phyloP scores from a whole-genome alignment of 2,888 invertebrate species.

The Tricholauxania praeusta region DNA sequence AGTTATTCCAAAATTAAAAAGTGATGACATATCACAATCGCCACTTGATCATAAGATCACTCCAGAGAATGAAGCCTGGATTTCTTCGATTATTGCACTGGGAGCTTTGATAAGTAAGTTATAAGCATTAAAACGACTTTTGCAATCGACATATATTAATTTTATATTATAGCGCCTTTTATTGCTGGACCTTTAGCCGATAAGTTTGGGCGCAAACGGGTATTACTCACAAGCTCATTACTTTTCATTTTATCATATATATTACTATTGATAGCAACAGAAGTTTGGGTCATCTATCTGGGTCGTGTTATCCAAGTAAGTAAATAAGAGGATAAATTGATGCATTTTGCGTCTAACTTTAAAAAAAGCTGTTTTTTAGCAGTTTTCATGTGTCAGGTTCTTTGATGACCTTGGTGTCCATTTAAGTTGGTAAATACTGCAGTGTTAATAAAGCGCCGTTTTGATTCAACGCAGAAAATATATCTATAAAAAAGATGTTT shows the following conservation, averaged over 20 bases:
- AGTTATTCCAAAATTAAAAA: constrained; percentile 73
- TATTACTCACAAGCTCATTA: constrained; percentile 74
- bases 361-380: too few relatives aligned
- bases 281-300: constrained; percentile 72
- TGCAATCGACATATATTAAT: not conserved
- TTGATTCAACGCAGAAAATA: too few relatives aligned
- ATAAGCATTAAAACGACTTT: too few relatives aligned
- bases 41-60: constrained; percentile 67
- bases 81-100: constrained; percentile 77
- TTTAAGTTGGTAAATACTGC: too few relatives aligned
- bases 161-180: constrained; percentile 72
- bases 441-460: too few relatives aligned
- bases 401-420: too few relatives aligned
- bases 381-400: too few relatives aligned
- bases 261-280: constrained; percentile 73
- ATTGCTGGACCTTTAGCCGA: constrained; percentile 77
- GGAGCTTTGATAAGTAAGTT: constrained; percentile 76
- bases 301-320: constrained; percentile 61
- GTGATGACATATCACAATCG: constrained; percentile 65
- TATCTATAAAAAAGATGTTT: too few relatives aligned
- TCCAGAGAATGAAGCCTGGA: constrained; percentile 76
- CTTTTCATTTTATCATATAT: constrained; percentile 80
- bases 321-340: constrained; percentile 8
- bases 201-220: constrained; percentile 77
- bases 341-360: too few relatives aligned